Percentiles rank a stretch among this genome's conserved stretches.
These are phyloP conservation scores for Campopleginae sp. DNA, from an alignment of 2,888 invertebrate genomes.

Conservation along the genomic window DNA sequence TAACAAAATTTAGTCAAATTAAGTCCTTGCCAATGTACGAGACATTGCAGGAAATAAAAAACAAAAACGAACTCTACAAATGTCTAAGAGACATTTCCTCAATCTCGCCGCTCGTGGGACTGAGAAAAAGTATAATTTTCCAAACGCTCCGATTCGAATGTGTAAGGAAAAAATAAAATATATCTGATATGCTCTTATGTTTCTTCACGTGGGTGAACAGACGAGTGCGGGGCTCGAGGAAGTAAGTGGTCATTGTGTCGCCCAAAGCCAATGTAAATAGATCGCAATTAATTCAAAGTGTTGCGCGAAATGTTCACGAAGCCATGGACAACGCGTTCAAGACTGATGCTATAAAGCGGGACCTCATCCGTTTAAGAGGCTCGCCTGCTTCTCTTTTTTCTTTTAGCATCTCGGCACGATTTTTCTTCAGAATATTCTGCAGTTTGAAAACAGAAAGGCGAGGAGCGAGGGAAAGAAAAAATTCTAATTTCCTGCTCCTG, in stretches of 20 bases:
- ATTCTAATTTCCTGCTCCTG: slow-evolving; percentile 53
- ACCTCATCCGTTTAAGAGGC: neutral
- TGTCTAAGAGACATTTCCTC: neutral
- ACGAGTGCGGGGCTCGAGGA: neutral
- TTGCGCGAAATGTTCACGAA: slow-evolving; percentile 41
- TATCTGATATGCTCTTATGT: neutral
- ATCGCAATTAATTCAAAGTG: slow-evolving; percentile 76
- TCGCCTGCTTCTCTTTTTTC: slow-evolving; percentile 30
- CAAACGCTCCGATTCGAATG: neutral
- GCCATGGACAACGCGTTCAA: slow-evolving; percentile 8
- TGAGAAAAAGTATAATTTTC: neutral
- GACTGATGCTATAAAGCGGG: slow-evolving; percentile 7
- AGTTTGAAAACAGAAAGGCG: slow-evolving; percentile 18
- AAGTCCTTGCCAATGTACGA: neutral
- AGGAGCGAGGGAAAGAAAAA: slow-evolving; percentile 19
- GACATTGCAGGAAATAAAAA: neutral
- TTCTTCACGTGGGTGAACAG: neutral
- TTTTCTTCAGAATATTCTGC: slow-evolving; percentile 30
- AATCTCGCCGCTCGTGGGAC: neutral
- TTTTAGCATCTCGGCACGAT: slow-evolving; percentile 13
- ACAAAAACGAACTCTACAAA: neutral
- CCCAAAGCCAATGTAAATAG: slow-evolving; percentile 81
- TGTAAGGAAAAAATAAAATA: neutral
- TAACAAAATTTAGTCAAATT: neutral
- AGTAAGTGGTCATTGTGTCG: slow-evolving; percentile 71